Conservation (phyloP, 2,113 vertebrate genomes). For the Egretta garzetta region DNA sequence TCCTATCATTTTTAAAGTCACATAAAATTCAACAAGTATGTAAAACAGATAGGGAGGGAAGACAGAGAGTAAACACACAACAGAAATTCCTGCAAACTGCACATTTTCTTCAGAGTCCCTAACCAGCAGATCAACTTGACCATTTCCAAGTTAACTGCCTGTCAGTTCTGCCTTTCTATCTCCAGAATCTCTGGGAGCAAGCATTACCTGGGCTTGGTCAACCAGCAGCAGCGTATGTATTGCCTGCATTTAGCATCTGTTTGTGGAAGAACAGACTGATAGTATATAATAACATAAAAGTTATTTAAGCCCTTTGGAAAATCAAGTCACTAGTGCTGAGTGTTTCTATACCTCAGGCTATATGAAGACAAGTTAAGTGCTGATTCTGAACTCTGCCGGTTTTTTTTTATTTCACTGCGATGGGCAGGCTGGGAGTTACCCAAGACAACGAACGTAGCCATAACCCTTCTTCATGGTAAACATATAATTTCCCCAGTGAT, state of each 20-base stretch:
- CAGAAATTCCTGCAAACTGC: neutral
- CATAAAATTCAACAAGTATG: neutral
- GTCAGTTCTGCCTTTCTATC: neutral
- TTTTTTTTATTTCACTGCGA: constrained; percentile 71
- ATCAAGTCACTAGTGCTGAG: constrained; percentile 24
- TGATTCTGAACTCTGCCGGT: constrained; percentile 52
- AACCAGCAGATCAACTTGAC: neutral
- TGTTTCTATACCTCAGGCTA: constrained; percentile 24
- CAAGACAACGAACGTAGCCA: constrained; percentile 70
- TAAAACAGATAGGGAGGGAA: neutral
- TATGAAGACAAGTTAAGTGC: constrained; percentile 43
- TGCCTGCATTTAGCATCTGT: neutral
- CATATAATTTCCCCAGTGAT: constrained; percentile 80
- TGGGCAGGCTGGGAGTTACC: constrained; percentile 67
- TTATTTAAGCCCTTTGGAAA: constrained; percentile 47
- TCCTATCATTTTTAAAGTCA: neutral
- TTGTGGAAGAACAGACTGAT: neutral
- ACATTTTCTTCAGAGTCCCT: neutral
- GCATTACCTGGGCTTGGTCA: neutral
- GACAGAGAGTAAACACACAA: neutral
- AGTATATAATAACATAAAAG: neutral
- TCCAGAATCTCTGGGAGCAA: neutral
- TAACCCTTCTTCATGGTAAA: constrained; percentile 75
- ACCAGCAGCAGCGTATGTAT: neutral
- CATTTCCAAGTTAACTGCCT: neutral